Base-by-base conservation (phyloP, 2,113 vertebrate genomes). In the Pedionomus torquatus region DNA sequence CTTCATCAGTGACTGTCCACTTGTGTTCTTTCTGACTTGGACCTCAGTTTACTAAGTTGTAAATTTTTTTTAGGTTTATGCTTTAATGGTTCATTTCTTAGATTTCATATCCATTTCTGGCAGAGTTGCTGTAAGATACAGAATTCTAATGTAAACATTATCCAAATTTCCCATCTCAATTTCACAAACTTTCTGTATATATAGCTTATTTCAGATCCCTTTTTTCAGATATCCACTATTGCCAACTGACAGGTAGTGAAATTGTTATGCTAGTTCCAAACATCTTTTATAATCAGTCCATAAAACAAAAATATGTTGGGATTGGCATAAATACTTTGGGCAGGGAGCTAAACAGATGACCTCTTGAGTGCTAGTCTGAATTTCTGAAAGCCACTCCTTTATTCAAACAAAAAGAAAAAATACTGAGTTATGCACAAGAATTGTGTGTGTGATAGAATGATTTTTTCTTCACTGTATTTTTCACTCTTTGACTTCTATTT, bases 381-480 rank as follows among this genome's bases (percentile, higher is more conserved):
- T 31, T 28, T 78, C 21, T 69, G 54, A 69, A 84, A 78, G 49
- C 35, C 25, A 33, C 3, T 2, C 3, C 4, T 87, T 80, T 64
- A 23, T 86, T 83, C 41, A 76, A 68, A 80, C 5, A 41, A 66
- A 71, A 9, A 20, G 30, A 48, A 85, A 37, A 90, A 71, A 30
- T 30, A 48, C 6, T 17, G 26, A 79, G 13, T 17, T 64, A 14
- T 24, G 35, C 6, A 41, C 9, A 66, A 35, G 24, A 23, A 55
- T 8, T 0, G 0, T 48, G 10, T 17, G 7, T 16, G 10, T n/a
- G 33, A 70, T 23, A 51, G 23, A 86, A 87, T 41, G 2, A 18
- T 54, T 54, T 83, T 83, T 87, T 80, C 58, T 93, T 35, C 4
- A 3, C 13, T n/a, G 3, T 74, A 20, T 60, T 70, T 25, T 15